Conservation (phyloP, 2,113 vertebrate species). For the Odocoileus hemionus region DNA sequence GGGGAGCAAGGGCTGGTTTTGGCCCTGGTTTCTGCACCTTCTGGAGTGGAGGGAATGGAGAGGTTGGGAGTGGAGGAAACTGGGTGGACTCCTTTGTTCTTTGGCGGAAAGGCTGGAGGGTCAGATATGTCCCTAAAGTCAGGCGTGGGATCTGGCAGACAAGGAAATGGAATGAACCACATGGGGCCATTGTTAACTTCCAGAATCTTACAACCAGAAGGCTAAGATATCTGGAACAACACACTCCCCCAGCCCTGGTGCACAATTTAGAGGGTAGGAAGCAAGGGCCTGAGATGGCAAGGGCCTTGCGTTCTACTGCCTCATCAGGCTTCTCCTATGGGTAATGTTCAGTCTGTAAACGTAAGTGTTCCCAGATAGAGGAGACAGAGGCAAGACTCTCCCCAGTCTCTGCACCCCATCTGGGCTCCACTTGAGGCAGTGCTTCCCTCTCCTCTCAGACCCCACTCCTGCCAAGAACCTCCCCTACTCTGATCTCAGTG, state of each 20-base stretch:
- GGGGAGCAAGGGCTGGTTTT: not conserved
- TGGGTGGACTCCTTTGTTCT: not conserved
- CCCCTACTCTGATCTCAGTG: not conserved
- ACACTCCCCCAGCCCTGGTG: fast-evolving
- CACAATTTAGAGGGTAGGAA: not conserved
- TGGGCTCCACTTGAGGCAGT: not conserved
- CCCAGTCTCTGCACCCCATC: not conserved
- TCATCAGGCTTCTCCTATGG: not conserved
- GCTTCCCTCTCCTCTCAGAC: not conserved
- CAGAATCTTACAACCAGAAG: not conserved
- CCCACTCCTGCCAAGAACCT: not conserved
- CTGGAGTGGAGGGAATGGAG: not conserved
- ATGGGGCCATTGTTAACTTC: not conserved
- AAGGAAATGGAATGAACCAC: not conserved
- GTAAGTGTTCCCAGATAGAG: not conserved
- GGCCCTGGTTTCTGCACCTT: not conserved
- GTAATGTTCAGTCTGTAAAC: not conserved
- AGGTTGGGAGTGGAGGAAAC: not conserved
- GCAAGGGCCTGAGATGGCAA: not conserved
- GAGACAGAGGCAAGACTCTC: not conserved
- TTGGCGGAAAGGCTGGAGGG: not conserved
- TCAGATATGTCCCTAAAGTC: not conserved
- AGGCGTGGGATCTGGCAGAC: not conserved
- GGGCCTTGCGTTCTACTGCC: not conserved
- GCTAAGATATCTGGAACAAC: not conserved